phyloP scores from a whole-genome alignment of 2,888 invertebrate genomes.

The Gymnosoma rotundatum region DNA sequence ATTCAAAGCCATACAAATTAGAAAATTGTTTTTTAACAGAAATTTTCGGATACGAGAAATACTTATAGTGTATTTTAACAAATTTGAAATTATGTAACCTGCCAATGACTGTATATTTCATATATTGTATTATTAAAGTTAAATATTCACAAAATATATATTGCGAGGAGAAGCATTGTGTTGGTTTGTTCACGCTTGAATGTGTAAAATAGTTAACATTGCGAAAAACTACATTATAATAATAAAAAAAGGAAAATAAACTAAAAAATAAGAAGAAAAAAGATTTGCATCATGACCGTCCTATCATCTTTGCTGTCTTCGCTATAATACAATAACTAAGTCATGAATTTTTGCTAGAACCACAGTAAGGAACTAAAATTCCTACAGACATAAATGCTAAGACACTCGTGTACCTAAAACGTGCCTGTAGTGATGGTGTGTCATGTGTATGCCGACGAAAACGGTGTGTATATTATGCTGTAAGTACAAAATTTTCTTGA shows the following conservation, averaged over 20 bases:
- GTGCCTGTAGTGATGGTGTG: constrained; percentile 51
- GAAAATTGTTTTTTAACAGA: no score
- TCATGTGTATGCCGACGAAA: constrained; percentile 55
- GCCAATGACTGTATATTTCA: constrained; percentile 19
- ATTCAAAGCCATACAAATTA: no score
- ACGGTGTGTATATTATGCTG: constrained; percentile 47
- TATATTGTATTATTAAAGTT: background rate
- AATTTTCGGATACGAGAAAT: no score
- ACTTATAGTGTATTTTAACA: background rate
- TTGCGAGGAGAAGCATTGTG: constrained; percentile 31
- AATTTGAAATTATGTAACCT: background rate
- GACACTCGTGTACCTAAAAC: constrained; percentile 39
- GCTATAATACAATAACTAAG: constrained; percentile 58
- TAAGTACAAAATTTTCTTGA: constrained; percentile 62
- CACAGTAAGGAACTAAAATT: constrained; percentile 31
- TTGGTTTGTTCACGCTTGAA: constrained; percentile 59
- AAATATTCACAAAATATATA: constrained; percentile 46
- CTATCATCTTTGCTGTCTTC: constrained; percentile 64
- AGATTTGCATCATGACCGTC: constrained; percentile 63
- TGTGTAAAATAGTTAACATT: constrained; percentile 63
- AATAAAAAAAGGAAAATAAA: constrained; percentile 26
- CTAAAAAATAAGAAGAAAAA: background rate
- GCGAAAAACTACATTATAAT: constrained; percentile 58
- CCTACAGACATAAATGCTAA: constrained; percentile 2
- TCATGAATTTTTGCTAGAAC: constrained; percentile 31